Base-by-base conservation (phyloP, 92 coral and sea anemone species). In the Epizoanthus illoricatus region DNA sequence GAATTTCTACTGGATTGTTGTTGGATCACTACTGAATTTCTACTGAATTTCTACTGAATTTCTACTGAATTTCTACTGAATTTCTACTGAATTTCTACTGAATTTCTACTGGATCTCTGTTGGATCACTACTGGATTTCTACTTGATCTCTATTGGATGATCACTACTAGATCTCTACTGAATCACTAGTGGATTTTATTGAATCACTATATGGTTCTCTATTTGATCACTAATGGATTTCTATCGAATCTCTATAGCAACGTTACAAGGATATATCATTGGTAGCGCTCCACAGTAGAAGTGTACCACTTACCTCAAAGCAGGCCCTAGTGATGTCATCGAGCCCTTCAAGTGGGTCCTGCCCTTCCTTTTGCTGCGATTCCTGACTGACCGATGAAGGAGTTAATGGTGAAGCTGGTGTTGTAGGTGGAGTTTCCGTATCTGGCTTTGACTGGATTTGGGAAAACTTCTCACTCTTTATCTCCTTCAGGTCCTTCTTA, bases 321-420 rank as follows among this genome's bases (percentile, higher is more conserved):
- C 94, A 92, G 24, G 92, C 89, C 76, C 65, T 88, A 21, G 97
- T 92, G 81, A 88, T 88, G 86, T 92, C 97, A 73, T 90, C 94
- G 47, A 92, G 86, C 57, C 92, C 94, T 71, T 88, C 94, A 65
- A 86, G 87, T 5, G 97, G 97, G 24, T 92, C 94, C 58, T 71
- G 69, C 21, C 92, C 92, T 15, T 74, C 83, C 75, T 87, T 86
- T 20, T 67, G 65, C 79, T 76, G 81, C 4, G 81, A 60, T 20
- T 76, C 81, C 52, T 61, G 70, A 36, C 69, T 60, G 11, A 61
- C 70, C 68, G 41, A 49, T 5, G 93, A 33, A 5, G 91, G 41
- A 18, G 85, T 23, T 11, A 81, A 58, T n/a, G 87, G 76, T 28
- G 79, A 52, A 9, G 74, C 66, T 19, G 66, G 36, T 41, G 84